Evolutionary conservation across 2,797 vertebrate genomes (phyloP), one percentile per base, ranked within the genome.

Genomic region (Phaenicophaeus curvirostris): DNA sequence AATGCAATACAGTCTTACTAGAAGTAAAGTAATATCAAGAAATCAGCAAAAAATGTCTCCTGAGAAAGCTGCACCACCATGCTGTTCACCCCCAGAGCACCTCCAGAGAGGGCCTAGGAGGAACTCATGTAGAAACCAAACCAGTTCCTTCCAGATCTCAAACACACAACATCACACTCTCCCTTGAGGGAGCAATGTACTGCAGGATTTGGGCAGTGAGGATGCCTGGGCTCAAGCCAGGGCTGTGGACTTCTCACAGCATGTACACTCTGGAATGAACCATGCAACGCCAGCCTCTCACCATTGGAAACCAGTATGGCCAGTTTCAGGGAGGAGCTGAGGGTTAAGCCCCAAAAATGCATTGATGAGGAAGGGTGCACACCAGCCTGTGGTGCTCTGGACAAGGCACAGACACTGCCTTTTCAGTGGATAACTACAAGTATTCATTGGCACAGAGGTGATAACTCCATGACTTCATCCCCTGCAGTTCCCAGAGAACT

Each of bases 91-190:
- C 48, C 41, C 48, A 69, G 35, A 55, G 51, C 35, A 17, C 11
- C 37, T 33, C 66, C 73, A 66, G 69, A 55, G 23, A 23, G 3
- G 12, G 20, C 27, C 24, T 11, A 44, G 59, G 44, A 58, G 16
- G 27, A 61, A 18, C 24, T 13, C 20, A 6, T 46, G 41, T 17
- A 24, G 75, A 41, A 33, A 24, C 8, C 41, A 27, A 37, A 5
- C 14, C 50, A 24, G 21, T 6, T 74, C 20, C 41, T 55, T 37
- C 48, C n/a, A 51, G 35, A 21, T 9, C 57, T 67, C 61, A 35
- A 35, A 19, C 16, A 57, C 54, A 6, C 0, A 2, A 42, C 4
- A 4, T 10, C 46, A 48, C 30, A 8, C 28, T 0, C 1, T n/a
- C 19, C 69, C 17, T n/a, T 2, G 0, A 21, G 35, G 58, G 30